Conservation (phyloP, 2,888 invertebrate species). For the Melanchra persicariae region DNA sequence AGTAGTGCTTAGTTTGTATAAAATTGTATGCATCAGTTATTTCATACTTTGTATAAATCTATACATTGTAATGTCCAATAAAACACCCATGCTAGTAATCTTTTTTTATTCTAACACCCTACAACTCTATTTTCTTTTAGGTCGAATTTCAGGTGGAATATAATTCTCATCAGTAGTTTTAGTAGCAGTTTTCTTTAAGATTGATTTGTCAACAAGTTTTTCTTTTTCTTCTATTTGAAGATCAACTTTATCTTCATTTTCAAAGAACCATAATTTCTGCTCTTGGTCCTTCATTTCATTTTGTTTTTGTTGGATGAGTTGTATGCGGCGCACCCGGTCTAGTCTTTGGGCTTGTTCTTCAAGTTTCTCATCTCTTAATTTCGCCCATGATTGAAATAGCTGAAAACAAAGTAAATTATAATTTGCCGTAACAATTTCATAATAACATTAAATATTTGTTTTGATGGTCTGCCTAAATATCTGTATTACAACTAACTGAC, state of each 20-base stretch:
- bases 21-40: not conserved
- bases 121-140: constrained; percentile 77
- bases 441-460: too few relatives aligned
- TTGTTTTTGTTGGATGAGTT: constrained; percentile 88
- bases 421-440: too few relatives aligned
- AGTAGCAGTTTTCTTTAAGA: constrained; percentile 86
- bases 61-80: constrained; percentile 21
- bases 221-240: constrained; percentile 92
- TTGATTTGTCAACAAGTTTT: constrained; percentile 74
- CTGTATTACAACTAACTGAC: constrained; percentile 69
- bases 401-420: constrained; percentile 71
- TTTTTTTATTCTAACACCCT: constrained; percentile 34
- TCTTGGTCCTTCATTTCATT: constrained; percentile 89
- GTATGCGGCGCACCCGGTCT: constrained; percentile 89
- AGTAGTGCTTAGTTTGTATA: not conserved
- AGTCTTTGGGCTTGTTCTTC: constrained; percentile 91
- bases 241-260: constrained; percentile 94
- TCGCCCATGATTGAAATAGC: constrained; percentile 91
- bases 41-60: constrained; percentile 14
- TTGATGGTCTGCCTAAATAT: not conserved
- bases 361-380: constrained; percentile 90
- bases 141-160: constrained; percentile 93
- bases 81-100: constrained; percentile 28
- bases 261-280: constrained; percentile 95
- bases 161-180: constrained; percentile 91